These are phyloP conservation scores for Ceuthmochares aereus DNA, from an alignment of 2,113 vertebrate genomes.

Conservation along the genomic window DNA sequence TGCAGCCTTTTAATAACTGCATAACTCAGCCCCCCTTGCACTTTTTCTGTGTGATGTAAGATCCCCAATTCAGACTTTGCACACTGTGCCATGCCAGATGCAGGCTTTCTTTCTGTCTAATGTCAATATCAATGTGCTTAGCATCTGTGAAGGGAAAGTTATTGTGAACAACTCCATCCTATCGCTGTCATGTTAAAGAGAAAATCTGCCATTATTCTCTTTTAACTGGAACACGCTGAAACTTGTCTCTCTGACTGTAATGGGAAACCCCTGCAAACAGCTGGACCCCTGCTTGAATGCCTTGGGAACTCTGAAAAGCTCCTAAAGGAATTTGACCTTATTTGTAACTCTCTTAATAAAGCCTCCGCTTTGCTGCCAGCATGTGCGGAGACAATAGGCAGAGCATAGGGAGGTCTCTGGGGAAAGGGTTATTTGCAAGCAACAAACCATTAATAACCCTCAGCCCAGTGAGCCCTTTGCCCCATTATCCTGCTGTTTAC, in stretches of 20 bases:
- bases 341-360: constrained; percentile 53
- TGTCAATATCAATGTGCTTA: background rate
- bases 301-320: constrained; percentile 48
- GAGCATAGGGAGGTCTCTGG: constrained; percentile 8
- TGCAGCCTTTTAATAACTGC: background rate
- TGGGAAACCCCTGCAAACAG: constrained; percentile 42
- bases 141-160: background rate
- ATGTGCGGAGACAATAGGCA: background rate
- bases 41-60: background rate
- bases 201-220: background rate
- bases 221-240: constrained; percentile 17
- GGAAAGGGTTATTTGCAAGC: constrained; percentile 25
- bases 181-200: background rate
- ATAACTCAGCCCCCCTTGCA: background rate
- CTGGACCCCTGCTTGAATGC: constrained; percentile 22
- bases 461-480: constrained; percentile 25
- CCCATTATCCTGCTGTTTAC: background rate
- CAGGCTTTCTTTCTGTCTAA: background rate
- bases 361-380: constrained; percentile 26
- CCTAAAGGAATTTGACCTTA: constrained; percentile 61
- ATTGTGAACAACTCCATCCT: background rate
- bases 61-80: background rate
- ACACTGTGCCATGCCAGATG: background rate
- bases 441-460: constrained; percentile 24
- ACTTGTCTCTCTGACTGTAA: background rate